phyloP scores from a whole-genome alignment of 2,113 vertebrate genomes.

The Asarcornis scutulata region DNA sequence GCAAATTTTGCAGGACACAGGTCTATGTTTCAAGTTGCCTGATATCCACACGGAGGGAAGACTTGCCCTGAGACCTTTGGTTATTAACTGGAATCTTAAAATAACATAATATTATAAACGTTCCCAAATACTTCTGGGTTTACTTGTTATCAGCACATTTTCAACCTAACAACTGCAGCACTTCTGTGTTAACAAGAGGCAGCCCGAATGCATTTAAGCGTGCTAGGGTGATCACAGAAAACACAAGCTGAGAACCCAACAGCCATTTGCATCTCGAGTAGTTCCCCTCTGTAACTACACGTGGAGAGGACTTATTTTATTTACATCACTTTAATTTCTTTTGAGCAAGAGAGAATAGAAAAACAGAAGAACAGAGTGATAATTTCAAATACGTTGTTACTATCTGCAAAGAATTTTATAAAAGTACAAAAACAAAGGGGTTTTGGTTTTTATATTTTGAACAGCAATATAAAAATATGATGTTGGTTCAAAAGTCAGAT shows the following conservation, averaged over 20 bases:
- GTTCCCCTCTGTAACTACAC: conserved; percentile 20
- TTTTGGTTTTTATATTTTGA: background rate
- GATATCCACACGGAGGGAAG: background rate
- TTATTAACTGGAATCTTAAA: background rate
- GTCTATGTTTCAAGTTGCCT: background rate
- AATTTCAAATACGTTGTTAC: background rate
- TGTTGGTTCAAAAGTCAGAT: conserved; percentile 38
- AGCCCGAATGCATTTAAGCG: background rate
- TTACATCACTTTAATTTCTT: background rate
- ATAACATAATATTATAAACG: background rate
- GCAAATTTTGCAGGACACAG: background rate
- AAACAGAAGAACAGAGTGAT: background rate
- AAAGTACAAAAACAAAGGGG: background rate
- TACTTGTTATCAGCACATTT: background rate
- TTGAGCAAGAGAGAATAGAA: background rate
- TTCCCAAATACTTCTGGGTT: background rate
- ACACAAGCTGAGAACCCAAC: background rate
- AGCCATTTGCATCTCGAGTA: background rate
- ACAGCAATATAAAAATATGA: background rate
- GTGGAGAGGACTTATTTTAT: background rate
- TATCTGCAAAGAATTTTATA: background rate
- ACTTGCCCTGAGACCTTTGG: background rate
- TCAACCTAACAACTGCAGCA: background rate
- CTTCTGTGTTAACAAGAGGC: background rate
- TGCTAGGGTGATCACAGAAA: background rate